Evolutionary conservation across 1,140 invertebrate genomes (phyloP).

Genomic region (Choristoneura fumiferana): DNA sequence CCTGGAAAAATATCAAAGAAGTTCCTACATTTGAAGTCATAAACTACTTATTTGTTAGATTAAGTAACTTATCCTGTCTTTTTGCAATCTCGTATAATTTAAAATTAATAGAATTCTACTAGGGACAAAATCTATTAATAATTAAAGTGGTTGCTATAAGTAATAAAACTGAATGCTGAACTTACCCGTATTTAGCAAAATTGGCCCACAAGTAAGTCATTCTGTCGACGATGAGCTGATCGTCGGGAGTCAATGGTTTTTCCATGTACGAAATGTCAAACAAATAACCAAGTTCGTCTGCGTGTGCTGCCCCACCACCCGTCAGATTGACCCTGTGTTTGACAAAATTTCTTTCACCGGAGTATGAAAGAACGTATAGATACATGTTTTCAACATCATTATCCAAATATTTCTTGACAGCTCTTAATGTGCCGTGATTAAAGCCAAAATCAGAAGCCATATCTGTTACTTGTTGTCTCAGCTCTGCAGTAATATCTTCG

Average conservation of each 20-base stretch:
- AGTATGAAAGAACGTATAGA: slow-evolving; percentile 40
- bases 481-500: slow-evolving; percentile 23
- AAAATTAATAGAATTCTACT: too few relatives aligned
- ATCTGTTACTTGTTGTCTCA: slow-evolving; percentile 27
- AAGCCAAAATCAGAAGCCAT: slow-evolving; percentile 41
- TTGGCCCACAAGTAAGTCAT: slow-evolving; percentile 50
- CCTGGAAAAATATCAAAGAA: slow-evolving; percentile 25
- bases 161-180: too few relatives aligned
- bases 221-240: slow-evolving; percentile 36
- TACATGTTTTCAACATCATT: slow-evolving; percentile 34
- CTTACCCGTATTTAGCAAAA: slow-evolving; percentile 44
- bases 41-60: too few relatives aligned
- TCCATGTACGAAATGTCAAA: slow-evolving; percentile 26
- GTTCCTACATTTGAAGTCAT: too few relatives aligned
- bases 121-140: too few relatives aligned
- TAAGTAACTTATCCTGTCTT: too few relatives aligned
- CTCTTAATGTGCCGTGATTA: slow-evolving; percentile 39
- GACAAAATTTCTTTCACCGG: slow-evolving; percentile 32
- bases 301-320: slow-evolving; percentile 27
- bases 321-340: slow-evolving; percentile 25
- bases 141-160: too few relatives aligned
- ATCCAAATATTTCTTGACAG: slow-evolving; percentile 31
- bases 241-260: slow-evolving; percentile 22
- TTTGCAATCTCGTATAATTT: too few relatives aligned
- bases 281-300: slow-evolving; percentile 39